These are phyloP conservation scores for Anguilla obscura DNA, from an alignment of 2,797 vertebrate genomes.

Conservation along the genomic window DNA sequence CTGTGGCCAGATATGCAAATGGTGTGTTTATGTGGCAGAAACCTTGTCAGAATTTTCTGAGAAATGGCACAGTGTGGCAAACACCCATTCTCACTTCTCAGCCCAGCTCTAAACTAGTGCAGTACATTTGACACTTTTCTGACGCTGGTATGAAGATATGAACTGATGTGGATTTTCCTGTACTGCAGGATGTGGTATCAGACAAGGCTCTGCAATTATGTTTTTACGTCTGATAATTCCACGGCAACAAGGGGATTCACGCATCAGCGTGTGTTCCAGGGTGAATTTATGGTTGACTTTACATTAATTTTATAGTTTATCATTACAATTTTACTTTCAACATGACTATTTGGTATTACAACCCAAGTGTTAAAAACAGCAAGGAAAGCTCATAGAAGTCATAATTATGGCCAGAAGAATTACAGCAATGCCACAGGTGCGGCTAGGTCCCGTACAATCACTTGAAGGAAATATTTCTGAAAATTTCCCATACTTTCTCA, in stretches of 20 bases:
- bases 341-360: too few relatives aligned
- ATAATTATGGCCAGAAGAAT: neutral
- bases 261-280: neutral
- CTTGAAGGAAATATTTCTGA: neutral
- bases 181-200: neutral
- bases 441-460: neutral
- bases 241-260: too few relatives aligned
- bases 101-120: neutral
- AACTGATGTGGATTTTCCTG: neutral
- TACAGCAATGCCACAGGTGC: neutral
- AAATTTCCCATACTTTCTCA: neutral
- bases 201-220: neutral
- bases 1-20: neutral
- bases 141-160: neutral
- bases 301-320: too few relatives aligned
- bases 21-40: neutral
- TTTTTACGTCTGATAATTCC: neutral
- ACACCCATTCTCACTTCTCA: neutral
- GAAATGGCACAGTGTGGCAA: neutral
- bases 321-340: too few relatives aligned
- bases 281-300: too few relatives aligned
- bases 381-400: neutral
- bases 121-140: neutral
- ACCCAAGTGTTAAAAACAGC: neutral
- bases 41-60: neutral